Base-by-base conservation (phyloP, 2,888 invertebrate species). In the Didymodactylos carnosus region DNA sequence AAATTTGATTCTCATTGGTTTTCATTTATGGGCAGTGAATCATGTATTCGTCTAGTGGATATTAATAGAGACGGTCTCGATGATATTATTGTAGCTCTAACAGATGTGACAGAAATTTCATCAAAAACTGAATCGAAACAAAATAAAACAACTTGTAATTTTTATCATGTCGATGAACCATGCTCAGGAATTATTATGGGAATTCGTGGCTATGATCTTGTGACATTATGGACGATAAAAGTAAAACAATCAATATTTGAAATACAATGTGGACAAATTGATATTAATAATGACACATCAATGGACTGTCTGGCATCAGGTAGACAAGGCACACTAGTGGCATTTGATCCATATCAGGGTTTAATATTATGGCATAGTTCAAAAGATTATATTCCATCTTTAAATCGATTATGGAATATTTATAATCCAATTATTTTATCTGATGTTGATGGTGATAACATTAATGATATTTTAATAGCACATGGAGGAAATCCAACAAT, bases 241-340 rank as follows among this genome's bases (percentile, higher is more conserved):
- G 77, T 78, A 8, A 76, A 79, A 49, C 77, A 78, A 16, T 78
- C 77, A 7, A 76, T 79, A 3, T 77, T 80, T 71, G 77, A 79
- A 46, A 73, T 80, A 19, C 79, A 79, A 72, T 82, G 82, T 78
- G 77, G 78, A 16, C 77, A 78, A 25, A 77, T 80, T 72, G 82
- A 82, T 72, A 76, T 81, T 25, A 79, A 82, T 75, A 76, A 77
- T 13, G 83, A 83, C 76, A 80, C 80, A 1, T 75, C 76, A 25
- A 73, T 70, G 10, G 82, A 83, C 76, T 83, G 83, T 76, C 78
- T 83, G 35, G 79, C 78, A 11, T 78, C 80, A 43, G 82, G 83
- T 3, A 77, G 80, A 69, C 76, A 78, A 70, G 78, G 78, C 0
- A 76, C 79, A 1, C 53, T 79, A 25, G 76, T 80, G 39, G 83